Evolutionary conservation across 2,797 vertebrate species (phyloP), one percentile per base, ranked within the genome.

Genomic region (Lophius americanus): DNA sequence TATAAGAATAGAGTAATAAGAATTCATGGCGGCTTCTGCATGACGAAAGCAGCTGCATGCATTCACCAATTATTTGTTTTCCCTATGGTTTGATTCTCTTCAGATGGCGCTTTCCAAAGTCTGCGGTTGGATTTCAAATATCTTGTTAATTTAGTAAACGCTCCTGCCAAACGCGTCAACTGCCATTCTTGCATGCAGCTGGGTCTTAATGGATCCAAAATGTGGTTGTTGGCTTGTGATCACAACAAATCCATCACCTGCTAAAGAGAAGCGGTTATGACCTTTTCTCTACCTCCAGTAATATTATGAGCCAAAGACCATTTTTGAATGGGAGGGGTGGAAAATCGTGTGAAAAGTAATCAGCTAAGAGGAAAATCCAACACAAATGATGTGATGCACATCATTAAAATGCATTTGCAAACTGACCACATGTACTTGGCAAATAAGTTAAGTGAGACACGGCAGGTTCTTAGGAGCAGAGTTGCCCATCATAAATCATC

Each of bases 201-300:
- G n/a, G 3, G 51, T 64, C 60, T 57, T 59, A 68, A 78, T 32
- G 38, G 13, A 66, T 56, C 50, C 32, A 60, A 73, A 80, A 63
- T 74, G 75, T 79, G 61, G 51, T 66, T 73, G 47, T 76, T 76
- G 79, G 83, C 80, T 64, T 71, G 10, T 47, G 62, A 65, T 71
- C 50, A 42, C 33, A 4, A 48, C 44, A 39, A 63, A 76, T 77
- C 70, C 80, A 81, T 79, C 65, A 81, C 43, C 63, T 73, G 61
- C 61, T 78, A 35, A 51, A 61, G 38, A 62, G 46, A 80, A 60
- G 68, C 36, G 42, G 43, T 47, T 66, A 37, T 60, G 55, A 83
- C 68, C 72, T 59, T 73, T 64, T 60, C 42, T 56, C 73, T 52
- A 51, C 47, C 51, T 55, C 4, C 39, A 57, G 48, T 66, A 37